Evolutionary conservation across 2,888 invertebrate genomes (phyloP).

Genomic region (Brachyptera putata): DNA sequence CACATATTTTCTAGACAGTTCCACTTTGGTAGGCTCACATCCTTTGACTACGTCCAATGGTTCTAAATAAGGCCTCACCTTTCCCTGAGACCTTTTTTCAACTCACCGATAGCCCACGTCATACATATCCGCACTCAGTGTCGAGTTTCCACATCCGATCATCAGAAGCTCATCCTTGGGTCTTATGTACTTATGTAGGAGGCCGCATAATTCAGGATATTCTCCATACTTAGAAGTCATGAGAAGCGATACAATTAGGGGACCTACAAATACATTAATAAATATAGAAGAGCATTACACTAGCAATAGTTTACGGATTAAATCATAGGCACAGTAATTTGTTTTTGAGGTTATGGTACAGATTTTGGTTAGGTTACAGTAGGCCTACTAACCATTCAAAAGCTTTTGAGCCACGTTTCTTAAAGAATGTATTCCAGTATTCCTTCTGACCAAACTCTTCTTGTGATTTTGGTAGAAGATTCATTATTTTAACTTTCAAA

Average conservation of each 20-base stretch:
- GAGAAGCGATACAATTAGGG: too few relatives aligned
- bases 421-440: conserved; percentile 94
- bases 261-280: too few relatives aligned
- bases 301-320: too few relatives aligned
- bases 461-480: conserved; percentile 72
- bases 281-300: too few relatives aligned
- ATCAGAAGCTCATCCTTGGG: conserved; percentile 76
- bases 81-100: neutral
- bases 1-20: too few relatives aligned
- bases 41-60: too few relatives aligned
- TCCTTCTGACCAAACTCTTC: conserved; percentile 83
- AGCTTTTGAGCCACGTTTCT: conserved; percentile 80
- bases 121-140: conserved; percentile 84
- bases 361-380: conserved; percentile 1
- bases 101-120: conserved; percentile 78
- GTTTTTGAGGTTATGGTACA: too few relatives aligned
- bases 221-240: conserved; percentile 97
- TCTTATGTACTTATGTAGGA: conserved; percentile 89
- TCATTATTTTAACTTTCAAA: conserved; percentile 52
- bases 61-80: neutral
- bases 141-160: conserved; percentile 95
- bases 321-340: too few relatives aligned
- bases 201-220: conserved; percentile 79
- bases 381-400: conserved; percentile 94
- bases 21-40: too few relatives aligned